phyloP scores from a whole-genome alignment of 2,113 vertebrate species.

The Neodontobutis hainanensis region DNA sequence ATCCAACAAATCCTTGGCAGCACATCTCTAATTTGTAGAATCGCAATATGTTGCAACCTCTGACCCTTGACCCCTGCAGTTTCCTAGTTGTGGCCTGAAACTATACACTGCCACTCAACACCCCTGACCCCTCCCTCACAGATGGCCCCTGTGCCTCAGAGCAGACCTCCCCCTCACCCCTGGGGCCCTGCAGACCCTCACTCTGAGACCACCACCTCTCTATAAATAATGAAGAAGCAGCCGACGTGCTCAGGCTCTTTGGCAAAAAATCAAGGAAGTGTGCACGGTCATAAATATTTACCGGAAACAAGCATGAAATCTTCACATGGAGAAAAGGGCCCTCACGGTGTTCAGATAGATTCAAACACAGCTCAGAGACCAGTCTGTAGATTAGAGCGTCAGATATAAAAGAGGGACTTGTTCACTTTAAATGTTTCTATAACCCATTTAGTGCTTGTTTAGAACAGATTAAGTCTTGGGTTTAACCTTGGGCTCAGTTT shows the following conservation, averaged over 20 bases:
- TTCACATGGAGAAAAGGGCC: constrained; percentile 46
- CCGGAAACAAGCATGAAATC: constrained; percentile 47
- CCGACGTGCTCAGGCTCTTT: constrained; percentile 38
- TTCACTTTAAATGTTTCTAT: background rate
- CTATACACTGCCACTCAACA: constrained; percentile 44
- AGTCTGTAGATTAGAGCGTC: background rate
- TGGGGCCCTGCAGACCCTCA: constrained; percentile 33
- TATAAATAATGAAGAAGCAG: constrained; percentile 68
- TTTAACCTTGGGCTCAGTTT: no score
- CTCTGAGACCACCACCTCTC: constrained; percentile 48
- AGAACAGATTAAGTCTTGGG: background rate
- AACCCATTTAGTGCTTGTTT: background rate
- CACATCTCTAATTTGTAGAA: constrained; percentile 28
- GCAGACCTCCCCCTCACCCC: constrained; percentile 51
- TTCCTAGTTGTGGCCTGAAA: constrained; percentile 34
- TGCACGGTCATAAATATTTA: constrained; percentile 76
- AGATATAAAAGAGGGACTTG: background rate
- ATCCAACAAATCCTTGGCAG: background rate
- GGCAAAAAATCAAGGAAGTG: constrained; percentile 64
- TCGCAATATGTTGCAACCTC: constrained; percentile 50
- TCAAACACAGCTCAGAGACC: background rate
- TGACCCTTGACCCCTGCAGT: constrained; percentile 45
- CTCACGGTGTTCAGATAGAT: background rate
- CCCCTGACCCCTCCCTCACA: constrained; percentile 37
- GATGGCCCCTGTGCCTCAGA: constrained; percentile 55